phyloP scores from a whole-genome alignment of 2,113 vertebrate genomes.

The Cyanistes caeruleus region DNA sequence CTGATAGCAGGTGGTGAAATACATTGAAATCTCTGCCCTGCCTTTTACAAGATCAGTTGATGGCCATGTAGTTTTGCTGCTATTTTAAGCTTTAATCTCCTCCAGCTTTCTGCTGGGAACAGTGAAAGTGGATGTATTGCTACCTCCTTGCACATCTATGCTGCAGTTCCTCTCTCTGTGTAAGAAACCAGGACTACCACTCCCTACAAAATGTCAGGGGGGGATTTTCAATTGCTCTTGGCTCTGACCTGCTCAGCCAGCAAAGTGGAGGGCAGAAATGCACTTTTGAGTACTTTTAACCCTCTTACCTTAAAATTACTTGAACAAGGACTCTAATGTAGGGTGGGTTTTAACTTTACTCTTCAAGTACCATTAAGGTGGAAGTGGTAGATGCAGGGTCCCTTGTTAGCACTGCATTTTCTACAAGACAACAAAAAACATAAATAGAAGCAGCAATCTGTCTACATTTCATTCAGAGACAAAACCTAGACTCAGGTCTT shows the following conservation, averaged over 20 bases:
- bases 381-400: not conserved
- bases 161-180: not conserved
- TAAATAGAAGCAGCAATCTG: not conserved
- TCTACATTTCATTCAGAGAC: not conserved
- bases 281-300: not conserved
- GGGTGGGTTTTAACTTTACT: not conserved
- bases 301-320: not conserved
- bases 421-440: not conserved
- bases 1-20: not conserved
- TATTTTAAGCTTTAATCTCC: not conserved
- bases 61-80: not conserved
- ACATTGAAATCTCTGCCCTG: not conserved
- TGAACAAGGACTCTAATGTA: not conserved
- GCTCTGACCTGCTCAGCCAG: not conserved
- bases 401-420: not conserved
- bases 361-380: not conserved
- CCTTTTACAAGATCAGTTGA: not conserved
- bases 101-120: not conserved
- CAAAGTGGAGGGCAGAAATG: not conserved
- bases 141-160: rapidly evolving
- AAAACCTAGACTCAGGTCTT: not conserved
- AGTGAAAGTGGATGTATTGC: not conserved
- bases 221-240: not conserved
- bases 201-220: not conserved
- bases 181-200: not conserved